Evolutionary conservation across 2,797 vertebrate species (phyloP), one percentile per base, ranked within the genome.

Genomic region (Loriculus beryllinus): DNA sequence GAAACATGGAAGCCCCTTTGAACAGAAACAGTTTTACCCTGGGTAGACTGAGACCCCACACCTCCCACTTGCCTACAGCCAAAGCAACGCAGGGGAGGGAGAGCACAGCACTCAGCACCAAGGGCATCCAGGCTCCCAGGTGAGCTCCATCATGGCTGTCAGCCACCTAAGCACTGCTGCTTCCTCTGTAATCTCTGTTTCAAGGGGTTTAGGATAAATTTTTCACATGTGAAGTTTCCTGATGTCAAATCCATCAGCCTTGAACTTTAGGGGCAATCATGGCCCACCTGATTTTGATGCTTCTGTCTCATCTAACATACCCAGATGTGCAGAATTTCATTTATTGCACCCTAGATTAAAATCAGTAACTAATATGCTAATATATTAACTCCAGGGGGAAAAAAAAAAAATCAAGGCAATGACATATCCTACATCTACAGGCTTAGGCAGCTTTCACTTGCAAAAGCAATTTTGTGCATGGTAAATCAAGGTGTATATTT

Each of bases 401-500:
- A 65, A 89, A 54, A 54, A 56, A 68, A 64, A 68, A 70, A 10
- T 3, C 5, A 42, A 5, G 21, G 57, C 51, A 75, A 57, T 54
- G 35, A 65, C 83, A 69, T 76, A 84, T 35, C 39, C 47, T 79
- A 49, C 37, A 80, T 49, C 59, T 76, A 67, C 67, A 82, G 59
- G 15, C n/a, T 70, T 82, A 88, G 51, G 31, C 45, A 42, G 54
- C 6, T 79, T 94, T 76, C 51, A 67, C 43, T 52, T 91, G 87
- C 48, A 49, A 48, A 92, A 88, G 70, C 47, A 93, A 95, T 96
- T 93, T 92, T 93, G 82, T 96, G 95, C 87, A 82, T 86, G 92
- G 84, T 91, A 88, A 94, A 96, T 95, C 91, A 91, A 92, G 95
- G 79, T 92, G 87, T 80, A 91, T 78, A 91, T 96, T 96, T 93